Evolutionary conservation across 2,113 vertebrate species (phyloP).

Genomic region (Oophaga pumilio): DNA sequence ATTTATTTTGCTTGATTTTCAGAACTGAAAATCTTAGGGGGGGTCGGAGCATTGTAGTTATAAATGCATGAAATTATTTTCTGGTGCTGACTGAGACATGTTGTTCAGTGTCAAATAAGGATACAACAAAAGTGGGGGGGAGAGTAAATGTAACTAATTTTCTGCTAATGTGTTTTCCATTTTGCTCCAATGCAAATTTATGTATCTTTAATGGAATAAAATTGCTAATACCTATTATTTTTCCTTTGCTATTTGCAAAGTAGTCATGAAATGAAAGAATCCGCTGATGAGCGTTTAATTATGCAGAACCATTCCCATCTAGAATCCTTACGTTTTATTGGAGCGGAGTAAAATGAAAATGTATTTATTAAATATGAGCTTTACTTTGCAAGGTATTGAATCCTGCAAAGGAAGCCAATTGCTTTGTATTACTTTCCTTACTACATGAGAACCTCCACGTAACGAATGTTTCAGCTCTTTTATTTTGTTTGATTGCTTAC

Average conservation of each 20-base stretch:
- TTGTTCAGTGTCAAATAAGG: not conserved
- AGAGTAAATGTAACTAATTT: slow-evolving; percentile 8
- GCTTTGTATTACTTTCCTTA: slow-evolving; percentile 30
- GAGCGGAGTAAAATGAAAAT: slow-evolving; percentile 23
- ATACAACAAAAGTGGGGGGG: not conserved
- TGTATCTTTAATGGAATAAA: slow-evolving; percentile 39
- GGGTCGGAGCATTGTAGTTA: not conserved
- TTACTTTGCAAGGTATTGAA: slow-evolving; percentile 28
- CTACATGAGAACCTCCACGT: not conserved
- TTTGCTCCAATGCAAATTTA: slow-evolving; percentile 18
- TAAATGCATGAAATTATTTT: not conserved
- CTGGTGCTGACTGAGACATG: not conserved
- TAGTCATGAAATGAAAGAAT: slow-evolving; percentile 39
- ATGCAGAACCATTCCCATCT: slow-evolving; percentile 23
- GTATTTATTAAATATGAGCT: slow-evolving; percentile 24
- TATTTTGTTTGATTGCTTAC: slow-evolving; percentile 52
- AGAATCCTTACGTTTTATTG: slow-evolving; percentile 10
- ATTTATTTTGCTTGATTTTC: not conserved
- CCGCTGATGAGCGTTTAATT: slow-evolving; percentile 1
- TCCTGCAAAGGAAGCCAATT: slow-evolving; percentile 31
- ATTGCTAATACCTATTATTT: slow-evolving; percentile 42
- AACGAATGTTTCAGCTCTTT: slow-evolving; percentile 51
- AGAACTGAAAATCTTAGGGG: not conserved
- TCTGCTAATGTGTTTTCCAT: slow-evolving; percentile 25
- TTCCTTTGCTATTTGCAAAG: slow-evolving; percentile 28